Conservation (phyloP, 2,113 vertebrate genomes). For the Chamaea fasciata region DNA sequence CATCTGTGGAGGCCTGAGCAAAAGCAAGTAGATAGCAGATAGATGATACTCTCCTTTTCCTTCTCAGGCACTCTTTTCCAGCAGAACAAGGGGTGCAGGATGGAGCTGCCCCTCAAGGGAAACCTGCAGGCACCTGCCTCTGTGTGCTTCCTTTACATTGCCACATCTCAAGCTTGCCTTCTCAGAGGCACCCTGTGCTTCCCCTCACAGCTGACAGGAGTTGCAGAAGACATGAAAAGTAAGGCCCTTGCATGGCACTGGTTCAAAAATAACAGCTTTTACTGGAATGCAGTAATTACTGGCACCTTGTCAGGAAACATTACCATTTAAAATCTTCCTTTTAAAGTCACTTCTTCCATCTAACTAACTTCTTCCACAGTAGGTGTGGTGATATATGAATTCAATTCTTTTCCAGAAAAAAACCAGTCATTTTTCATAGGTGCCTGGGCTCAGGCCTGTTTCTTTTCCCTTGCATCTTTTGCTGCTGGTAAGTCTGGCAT, state of each 20-base stretch:
- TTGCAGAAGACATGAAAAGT: not conserved
- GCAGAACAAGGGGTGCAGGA: fast-evolving
- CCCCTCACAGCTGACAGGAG: not conserved
- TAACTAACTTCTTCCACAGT: not conserved
- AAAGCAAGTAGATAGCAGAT: not conserved
- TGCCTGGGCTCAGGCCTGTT: not conserved
- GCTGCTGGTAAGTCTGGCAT: not conserved
- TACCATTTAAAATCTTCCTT: not conserved
- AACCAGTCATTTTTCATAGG: not conserved
- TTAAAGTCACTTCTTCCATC: not conserved
- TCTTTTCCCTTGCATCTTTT: not conserved
- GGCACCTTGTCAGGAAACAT: not conserved
- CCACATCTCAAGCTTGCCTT: not conserved
- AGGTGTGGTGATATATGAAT: not conserved
- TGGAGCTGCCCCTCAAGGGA: not conserved
- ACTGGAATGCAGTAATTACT: not conserved
- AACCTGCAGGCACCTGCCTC: not conserved
- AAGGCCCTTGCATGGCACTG: not conserved
- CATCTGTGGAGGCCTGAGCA: not conserved
- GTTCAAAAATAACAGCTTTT: not conserved
- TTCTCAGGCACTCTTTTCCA: not conserved
- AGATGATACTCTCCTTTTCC: not conserved
- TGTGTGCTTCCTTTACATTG: not conserved
- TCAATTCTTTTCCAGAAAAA: not conserved
- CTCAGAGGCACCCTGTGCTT: not conserved